A percentile compares a stretch with the other conserved stretches of the same genome.
phyloP scores from a whole-genome alignment of 2,888 invertebrate species.

The Eupithecia tripunctaria region DNA sequence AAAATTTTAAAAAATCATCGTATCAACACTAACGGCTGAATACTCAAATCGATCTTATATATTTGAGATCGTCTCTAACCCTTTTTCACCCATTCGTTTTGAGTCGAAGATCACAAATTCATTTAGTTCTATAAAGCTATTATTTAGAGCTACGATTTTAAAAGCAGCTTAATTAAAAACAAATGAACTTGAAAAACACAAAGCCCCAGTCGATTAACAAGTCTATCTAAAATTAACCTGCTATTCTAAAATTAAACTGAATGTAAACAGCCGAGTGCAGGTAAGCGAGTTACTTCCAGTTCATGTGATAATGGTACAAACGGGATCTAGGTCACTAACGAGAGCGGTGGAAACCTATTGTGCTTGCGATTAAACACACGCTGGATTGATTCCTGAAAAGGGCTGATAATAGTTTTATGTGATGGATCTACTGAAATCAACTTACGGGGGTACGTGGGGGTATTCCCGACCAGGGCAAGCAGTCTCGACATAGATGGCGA shows the following conservation, averaged over 20 bases:
- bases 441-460: too few species aligned
- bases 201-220: not conserved
- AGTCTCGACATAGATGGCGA: too few species aligned
- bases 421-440: not conserved
- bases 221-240: not conserved
- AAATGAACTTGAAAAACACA: not conserved
- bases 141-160: too few species aligned
- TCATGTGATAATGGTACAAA: not conserved
- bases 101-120: not conserved
- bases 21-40: too few species aligned
- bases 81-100: not conserved
- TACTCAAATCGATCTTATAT: too few species aligned
- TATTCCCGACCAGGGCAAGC: too few species aligned
- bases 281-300: not conserved
- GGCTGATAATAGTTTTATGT: not conserved
- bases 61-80: too few species aligned
- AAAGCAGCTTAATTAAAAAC: not conserved
- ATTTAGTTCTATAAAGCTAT: not conserved
- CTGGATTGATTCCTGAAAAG: constrained; percentile 20
- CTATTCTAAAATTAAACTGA: not conserved
- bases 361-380: constrained; percentile 13
- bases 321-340: constrained; percentile 29
- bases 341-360: constrained; percentile 8
- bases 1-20: too few species aligned
- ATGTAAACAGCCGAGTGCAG: constrained; percentile 3